phyloP scores from a whole-genome alignment of 2,888 invertebrate genomes.

The Scaptomyza parva region DNA sequence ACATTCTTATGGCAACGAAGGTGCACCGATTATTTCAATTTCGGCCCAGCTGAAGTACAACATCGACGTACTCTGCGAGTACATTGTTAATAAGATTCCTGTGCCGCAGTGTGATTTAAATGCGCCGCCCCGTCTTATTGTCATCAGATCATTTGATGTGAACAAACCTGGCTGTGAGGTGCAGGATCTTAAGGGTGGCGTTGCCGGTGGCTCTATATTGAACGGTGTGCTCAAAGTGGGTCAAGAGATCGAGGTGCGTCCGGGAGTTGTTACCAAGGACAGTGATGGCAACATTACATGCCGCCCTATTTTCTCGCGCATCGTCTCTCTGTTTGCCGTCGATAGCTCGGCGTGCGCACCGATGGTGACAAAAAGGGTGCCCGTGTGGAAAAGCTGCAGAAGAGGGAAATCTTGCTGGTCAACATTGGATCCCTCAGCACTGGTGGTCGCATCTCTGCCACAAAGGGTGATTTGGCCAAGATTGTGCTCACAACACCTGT shows the following conservation, averaged over 20 bases:
- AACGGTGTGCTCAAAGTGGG: conserved; percentile 98
- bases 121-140: conserved; percentile 97
- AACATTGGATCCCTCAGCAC: conserved; percentile 99
- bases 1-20: conserved; percentile 99
- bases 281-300: conserved; percentile 97
- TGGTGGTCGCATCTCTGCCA: conserved; percentile 97
- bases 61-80: conserved; percentile 99
- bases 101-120: conserved; percentile 98
- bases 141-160: conserved; percentile 98
- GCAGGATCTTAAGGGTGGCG: conserved; percentile 98
- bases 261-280: conserved; percentile 98
- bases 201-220: conserved; percentile 99
- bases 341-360: conserved; percentile 98
- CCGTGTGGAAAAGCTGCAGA: conserved; percentile 96
- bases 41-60: conserved; percentile 99
- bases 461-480: conserved; percentile 98
- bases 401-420: conserved; percentile 96
- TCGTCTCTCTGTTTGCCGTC: conserved; percentile 98
- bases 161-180: conserved; percentile 99
- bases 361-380: conserved; percentile 99
- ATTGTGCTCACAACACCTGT: conserved; percentile 98
- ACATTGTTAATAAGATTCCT: conserved; percentile 99
- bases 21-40: conserved; percentile 99
- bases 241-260: conserved; percentile 99
- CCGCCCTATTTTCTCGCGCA: conserved; percentile 97